Evolutionary conservation across 1,140 invertebrate species (phyloP), one percentile per base, ranked within the genome.

Genomic region (Ips typographus): DNA sequence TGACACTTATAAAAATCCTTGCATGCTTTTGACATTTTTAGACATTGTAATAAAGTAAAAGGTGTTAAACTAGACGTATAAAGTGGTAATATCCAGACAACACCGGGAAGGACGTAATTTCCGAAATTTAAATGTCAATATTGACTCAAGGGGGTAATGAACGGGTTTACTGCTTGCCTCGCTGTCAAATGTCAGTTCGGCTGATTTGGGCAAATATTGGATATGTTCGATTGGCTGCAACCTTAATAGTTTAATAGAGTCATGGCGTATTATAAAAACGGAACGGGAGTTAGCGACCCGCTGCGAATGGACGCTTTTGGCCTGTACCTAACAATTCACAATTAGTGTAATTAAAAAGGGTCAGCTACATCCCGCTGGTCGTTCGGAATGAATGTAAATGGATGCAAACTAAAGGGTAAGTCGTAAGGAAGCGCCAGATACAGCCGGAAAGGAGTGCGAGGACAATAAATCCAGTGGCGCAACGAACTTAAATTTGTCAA

Each of bases 331-430:
- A 69, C 67, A 69, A 70, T 70, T 70, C 49, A 58, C 68, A 70
- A 70, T 70, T 70, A 70, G 44, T 8, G 62, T 70, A 70, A 70
- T 70, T 70, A 70, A 70, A 70, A 70, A 70, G 68, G 68, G 68
- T 70, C 68, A 70, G 68, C 64, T 37, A 71, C 64, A 71, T 66
- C 64, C 59, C 63, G 51, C 63, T 58, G 60, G 52, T 53, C 65
- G 4, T 42, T 58, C 8, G 56, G 22, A 72, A 72, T 72, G 59
- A 69, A 72, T 72, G 71, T 65, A 72, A 72, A 72, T 72, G 71
- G 44, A 69, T 66, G 71, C 71, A 72, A 72, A 72, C 66, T 69
- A 68, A 66, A 61, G 71, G 71, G 53, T 63, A 36, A 22, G 57
- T 36, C 22, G 49, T 65, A 68, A 68, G 65, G 65, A 71, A 68